A percentile compares a stretch with the other conserved stretches of the same genome.
Evolutionary conservation across 1,140 invertebrate genomes (phyloP).

Genomic region (Episyrphus balteatus): DNA sequence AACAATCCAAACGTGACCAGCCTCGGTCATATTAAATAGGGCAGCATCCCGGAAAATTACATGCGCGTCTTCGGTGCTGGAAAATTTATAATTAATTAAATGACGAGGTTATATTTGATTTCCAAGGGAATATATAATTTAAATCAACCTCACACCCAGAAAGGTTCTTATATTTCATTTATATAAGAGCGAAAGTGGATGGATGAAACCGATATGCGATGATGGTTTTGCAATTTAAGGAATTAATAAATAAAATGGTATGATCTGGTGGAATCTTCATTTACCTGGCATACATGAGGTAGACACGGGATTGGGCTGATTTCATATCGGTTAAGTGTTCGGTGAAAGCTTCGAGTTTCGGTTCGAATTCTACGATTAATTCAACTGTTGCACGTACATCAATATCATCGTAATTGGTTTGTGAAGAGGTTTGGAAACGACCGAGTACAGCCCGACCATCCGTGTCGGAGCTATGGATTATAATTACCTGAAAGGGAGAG

Average conservation of each 20-base stretch:
- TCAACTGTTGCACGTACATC: constrained; percentile 62
- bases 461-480: constrained; percentile 93
- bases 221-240: background rate
- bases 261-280: constrained; percentile 12
- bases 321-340: constrained; percentile 71
- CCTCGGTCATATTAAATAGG: constrained; percentile 75
- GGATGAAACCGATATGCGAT: no score
- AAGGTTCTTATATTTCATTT: background rate
- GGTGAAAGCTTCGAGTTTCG: constrained; percentile 67
- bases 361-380: constrained; percentile 80
- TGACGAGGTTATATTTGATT: background rate
- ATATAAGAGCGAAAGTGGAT: background rate
- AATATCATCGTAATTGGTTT: constrained; percentile 48
- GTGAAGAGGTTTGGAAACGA: constrained; percentile 53
- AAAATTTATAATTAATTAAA: constrained; percentile 7
- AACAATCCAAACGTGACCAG: constrained; percentile 93
- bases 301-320: constrained; percentile 76
- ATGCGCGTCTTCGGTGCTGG: constrained; percentile 79
- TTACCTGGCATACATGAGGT: constrained; percentile 88
- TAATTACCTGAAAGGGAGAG: constrained; percentile 50
- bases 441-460: constrained; percentile 86
- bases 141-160: no score
- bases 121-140: no score
- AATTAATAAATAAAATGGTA: background rate
- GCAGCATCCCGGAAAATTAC: constrained; percentile 83